Percentiles rank a stretch among this genome's conserved stretches.
These are phyloP conservation scores for Arenaria interpres DNA, from an alignment of 2,113 vertebrate genomes.

Conservation along the genomic window DNA sequence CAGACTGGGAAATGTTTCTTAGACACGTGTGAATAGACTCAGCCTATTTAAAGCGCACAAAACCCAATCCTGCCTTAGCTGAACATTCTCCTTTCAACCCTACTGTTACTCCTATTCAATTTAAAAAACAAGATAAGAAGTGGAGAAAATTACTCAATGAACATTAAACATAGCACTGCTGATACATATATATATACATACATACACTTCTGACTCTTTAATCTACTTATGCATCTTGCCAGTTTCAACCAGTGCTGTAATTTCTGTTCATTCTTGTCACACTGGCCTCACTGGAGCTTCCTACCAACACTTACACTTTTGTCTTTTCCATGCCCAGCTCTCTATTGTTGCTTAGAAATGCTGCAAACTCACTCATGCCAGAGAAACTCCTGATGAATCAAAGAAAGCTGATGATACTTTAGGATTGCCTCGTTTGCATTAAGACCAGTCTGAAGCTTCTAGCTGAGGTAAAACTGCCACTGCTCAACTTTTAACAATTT, in stretches of 20 bases:
- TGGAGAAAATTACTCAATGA: fast-evolving
- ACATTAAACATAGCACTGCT: not conserved
- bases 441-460: not conserved
- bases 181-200: not conserved
- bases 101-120: not conserved
- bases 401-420: not conserved
- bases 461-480: not conserved
- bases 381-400: not conserved
- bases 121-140: too few species aligned
- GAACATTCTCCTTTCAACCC: not conserved
- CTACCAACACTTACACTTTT: not conserved
- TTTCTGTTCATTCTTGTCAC: not conserved
- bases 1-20: not conserved
- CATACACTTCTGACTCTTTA: not conserved
- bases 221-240: not conserved
- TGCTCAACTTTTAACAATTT: not conserved
- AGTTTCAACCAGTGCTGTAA: not conserved
- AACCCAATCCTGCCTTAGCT: not conserved
- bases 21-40: not conserved
- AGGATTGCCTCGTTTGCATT: not conserved
- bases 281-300: not conserved
- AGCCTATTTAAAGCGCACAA: not conserved
- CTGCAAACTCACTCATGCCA: not conserved
- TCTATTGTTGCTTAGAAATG: not conserved
- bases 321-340: not conserved